Evolutionary conservation across 2,888 invertebrate genomes (phyloP).

Genomic region (Ptilodon capucinus): DNA sequence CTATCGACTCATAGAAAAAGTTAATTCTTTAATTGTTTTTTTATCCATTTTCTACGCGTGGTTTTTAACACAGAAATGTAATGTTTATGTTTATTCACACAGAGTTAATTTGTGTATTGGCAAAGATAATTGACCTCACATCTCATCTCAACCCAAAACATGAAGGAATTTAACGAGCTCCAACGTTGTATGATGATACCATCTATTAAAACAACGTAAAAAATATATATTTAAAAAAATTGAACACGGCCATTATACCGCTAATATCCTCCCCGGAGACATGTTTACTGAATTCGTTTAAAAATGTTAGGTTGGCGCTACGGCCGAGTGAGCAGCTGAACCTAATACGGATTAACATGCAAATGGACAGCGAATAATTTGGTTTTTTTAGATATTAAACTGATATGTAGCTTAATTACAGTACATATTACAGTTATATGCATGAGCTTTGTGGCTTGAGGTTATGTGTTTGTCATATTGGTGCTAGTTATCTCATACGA

Average conservation of each 20-base stretch:
- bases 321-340: constrained; percentile 1
- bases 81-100: no score
- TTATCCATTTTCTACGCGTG: no score
- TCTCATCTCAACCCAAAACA: no score
- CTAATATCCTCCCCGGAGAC: neutral
- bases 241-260: neutral
- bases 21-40: no score
- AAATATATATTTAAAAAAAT: neutral
- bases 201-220: neutral
- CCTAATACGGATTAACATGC: constrained; percentile 1
- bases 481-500: no score
- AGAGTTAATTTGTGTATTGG: no score
- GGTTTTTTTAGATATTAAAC: neutral
- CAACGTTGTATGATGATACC: neutral
- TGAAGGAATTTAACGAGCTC: neutral
- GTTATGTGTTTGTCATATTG: no score
- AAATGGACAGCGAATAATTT: neutral
- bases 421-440: neutral
- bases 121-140: no score
- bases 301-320: neutral
- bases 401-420: neutral
- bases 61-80: no score
- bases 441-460: neutral
- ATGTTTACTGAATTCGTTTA: neutral
- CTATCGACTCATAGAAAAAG: no score